Base-by-base conservation (phyloP, 1,140 invertebrate genomes). In the Radopholus similis region DNA sequence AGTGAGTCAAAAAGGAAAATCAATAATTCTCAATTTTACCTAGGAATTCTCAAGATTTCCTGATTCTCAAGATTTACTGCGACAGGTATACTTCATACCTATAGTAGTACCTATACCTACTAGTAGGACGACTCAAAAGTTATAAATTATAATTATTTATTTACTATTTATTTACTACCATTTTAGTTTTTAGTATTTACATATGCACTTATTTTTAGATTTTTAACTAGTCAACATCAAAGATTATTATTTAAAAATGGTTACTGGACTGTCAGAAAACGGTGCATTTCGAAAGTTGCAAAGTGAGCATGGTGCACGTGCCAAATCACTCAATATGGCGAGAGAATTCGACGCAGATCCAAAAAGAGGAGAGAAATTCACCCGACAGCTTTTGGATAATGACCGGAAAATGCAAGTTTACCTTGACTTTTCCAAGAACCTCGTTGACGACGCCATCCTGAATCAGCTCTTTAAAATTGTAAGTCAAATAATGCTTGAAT, bases 371-470 rank as follows among this genome's bases (percentile, higher is more conserved):
- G 67, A 77, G 13, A 83, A 80, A 35, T 82, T 47, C 64, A 74
- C 71, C 49, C 63, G 64, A 38, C 47, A 28, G n/a, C 62, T 82
- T 18, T n/a, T 34, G 15, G 80, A 81, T 66, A 71, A 71, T 6
- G 73, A 77, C 47, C 69, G 71, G 11, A 73, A 63, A 18, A 21
- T 35, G 30, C 59, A 59, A 53, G 44, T 98, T 80, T 86, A 97
- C 28, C 76, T 92, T 68, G 95, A 98, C 85, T 98, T 90, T 84
- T 98, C 95, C 11, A 98, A 98, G 84, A 98, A 98, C 84, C 86
- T 93, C 18, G 87, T 97, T 58, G 89, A 91, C 80, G 87, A 90
- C 21, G 88, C 90, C 72, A 87, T 89, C 1, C 85, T 95, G 71
- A 80, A 86, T 3, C 78, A 90, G 8, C 86, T 98, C 4, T 84